Conservation (phyloP, 1,140 invertebrate species). For the Cylas formicarius region DNA sequence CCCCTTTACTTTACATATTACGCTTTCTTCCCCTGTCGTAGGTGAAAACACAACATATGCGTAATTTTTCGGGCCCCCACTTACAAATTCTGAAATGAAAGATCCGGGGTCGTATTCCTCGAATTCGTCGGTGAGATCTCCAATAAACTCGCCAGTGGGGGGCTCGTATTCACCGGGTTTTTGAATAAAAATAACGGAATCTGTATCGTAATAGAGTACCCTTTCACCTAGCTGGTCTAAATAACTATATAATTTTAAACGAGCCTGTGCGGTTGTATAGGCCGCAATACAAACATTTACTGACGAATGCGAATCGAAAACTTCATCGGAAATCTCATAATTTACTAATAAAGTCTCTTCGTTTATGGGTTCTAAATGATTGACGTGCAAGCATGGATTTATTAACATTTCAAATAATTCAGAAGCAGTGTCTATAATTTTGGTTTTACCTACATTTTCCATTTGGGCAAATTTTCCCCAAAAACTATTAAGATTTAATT, state of each 20-base stretch:
- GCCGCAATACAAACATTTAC: conserved; percentile 38
- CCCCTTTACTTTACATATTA: no score
- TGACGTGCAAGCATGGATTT: conserved; percentile 2
- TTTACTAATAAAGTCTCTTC: conserved; percentile 4
- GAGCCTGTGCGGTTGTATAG: conserved; percentile 37
- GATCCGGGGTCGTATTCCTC: conserved; percentile 27
- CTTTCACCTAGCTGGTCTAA: conserved; percentile 5
- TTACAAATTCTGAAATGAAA: conserved; percentile 32
- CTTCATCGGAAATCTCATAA: conserved; percentile 9
- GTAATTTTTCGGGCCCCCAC: conserved; percentile 36
- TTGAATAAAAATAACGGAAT: conserved; percentile 10
- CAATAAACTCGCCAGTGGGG: conserved; percentile 29
- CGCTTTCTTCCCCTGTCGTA: no score
- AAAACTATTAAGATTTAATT: conserved; percentile 38
- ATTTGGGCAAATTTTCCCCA: conserved; percentile 29
- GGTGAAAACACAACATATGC: no score
- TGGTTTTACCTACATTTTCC: conserved; percentile 2
- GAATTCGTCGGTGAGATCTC: conserved; percentile 35
- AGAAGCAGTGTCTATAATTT: not conserved
- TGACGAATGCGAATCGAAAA: not conserved
- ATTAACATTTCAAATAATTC: conserved; percentile 13
- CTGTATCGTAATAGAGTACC: conserved; percentile 38
- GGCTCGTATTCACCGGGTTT: conserved; percentile 16
- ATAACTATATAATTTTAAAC: conserved; percentile 16
- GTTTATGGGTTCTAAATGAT: not conserved